A percentile compares a stretch with the other conserved stretches of the same genome.
Evolutionary conservation across 2,888 invertebrate genomes (phyloP).

Genomic region (Barypeithes pellucidus): DNA sequence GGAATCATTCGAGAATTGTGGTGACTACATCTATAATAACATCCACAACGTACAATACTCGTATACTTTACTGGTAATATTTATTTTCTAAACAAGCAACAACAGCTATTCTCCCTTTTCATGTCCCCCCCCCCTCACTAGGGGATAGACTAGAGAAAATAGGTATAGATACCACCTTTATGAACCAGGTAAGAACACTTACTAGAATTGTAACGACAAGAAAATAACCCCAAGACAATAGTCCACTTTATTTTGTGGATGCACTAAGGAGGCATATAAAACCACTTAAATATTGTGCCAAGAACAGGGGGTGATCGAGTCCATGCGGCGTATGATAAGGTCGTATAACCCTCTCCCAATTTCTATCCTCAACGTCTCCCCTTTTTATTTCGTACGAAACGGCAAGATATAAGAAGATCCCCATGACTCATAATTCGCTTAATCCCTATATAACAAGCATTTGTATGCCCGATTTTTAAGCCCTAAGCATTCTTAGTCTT

Average conservation of each 20-base stretch:
- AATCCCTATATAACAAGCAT: slow-evolving; percentile 71
- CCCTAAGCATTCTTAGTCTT: slow-evolving; percentile 63
- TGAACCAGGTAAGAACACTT: no score
- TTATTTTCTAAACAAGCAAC: no score
- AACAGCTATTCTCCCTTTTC: no score
- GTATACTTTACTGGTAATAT: no score
- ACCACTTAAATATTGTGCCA: slow-evolving; percentile 38
- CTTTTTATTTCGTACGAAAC: slow-evolving; percentile 61
- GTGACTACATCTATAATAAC: no score
- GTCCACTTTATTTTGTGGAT: slow-evolving; percentile 19
- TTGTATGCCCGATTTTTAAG: slow-evolving; percentile 65
- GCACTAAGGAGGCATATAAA: slow-evolving; percentile 36
- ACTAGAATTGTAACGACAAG: background rate
- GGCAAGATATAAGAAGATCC: slow-evolving; percentile 67
- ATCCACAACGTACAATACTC: no score
- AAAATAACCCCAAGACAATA: slow-evolving; percentile 2
- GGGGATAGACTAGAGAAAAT: no score
- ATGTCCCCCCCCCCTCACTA: no score
- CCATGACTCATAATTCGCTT: slow-evolving; percentile 70
- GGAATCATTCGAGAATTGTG: no score
- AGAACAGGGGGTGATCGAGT: slow-evolving; percentile 44
- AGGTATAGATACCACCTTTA: no score
- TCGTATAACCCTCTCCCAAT: slow-evolving; percentile 69
- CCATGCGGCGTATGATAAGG: slow-evolving; percentile 44
- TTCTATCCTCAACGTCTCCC: slow-evolving; percentile 64